phyloP scores from a whole-genome alignment of 2,888 invertebrate genomes.

The Antheraea yamamai region DNA sequence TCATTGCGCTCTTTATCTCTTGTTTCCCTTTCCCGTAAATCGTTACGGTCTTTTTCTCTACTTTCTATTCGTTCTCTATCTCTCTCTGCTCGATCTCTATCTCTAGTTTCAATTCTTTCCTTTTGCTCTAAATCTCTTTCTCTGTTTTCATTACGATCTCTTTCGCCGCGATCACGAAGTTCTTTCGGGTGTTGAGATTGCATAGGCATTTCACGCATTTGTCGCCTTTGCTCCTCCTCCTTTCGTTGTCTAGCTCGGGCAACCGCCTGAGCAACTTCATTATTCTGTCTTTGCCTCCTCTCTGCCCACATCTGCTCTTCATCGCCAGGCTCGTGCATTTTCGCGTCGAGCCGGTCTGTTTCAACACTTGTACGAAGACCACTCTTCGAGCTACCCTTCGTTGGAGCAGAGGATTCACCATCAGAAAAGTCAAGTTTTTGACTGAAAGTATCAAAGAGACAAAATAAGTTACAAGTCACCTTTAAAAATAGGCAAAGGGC shows the following conservation, averaged over 20 bases:
- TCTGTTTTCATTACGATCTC: conserved; percentile 60
- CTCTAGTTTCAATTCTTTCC: conserved; percentile 52
- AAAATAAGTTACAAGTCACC: background rate
- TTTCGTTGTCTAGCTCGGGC: conserved; percentile 92
- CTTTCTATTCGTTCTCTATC: conserved; percentile 56
- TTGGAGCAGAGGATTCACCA: conserved; percentile 85
- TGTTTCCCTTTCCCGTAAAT: conserved; percentile 44
- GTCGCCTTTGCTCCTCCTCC: conserved; percentile 93
- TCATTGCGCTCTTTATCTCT: conserved; percentile 45
- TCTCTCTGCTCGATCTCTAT: conserved; percentile 46
- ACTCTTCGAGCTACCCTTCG: conserved; percentile 57
- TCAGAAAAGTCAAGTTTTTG: conserved; percentile 97
- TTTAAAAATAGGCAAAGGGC: background rate
- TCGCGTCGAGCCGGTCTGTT: conserved; percentile 64
- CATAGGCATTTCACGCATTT: conserved; percentile 65
- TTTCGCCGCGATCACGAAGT: conserved; percentile 47
- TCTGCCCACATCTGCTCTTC: conserved; percentile 86
- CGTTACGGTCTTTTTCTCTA: conserved; percentile 58
- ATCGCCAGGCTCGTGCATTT: conserved; percentile 66
- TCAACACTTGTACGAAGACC: conserved; percentile 60
- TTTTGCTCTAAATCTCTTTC: conserved; percentile 59
- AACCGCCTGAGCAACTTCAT: conserved; percentile 89
- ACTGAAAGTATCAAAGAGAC: conserved; percentile 66
- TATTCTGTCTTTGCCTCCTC: conserved; percentile 85
- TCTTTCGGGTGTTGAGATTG: conserved; percentile 48